Evolutionary conservation across 2,113 vertebrate genomes (phyloP), one percentile per base, ranked within the genome.

Genomic region (Sakesphorus luctuosus): DNA sequence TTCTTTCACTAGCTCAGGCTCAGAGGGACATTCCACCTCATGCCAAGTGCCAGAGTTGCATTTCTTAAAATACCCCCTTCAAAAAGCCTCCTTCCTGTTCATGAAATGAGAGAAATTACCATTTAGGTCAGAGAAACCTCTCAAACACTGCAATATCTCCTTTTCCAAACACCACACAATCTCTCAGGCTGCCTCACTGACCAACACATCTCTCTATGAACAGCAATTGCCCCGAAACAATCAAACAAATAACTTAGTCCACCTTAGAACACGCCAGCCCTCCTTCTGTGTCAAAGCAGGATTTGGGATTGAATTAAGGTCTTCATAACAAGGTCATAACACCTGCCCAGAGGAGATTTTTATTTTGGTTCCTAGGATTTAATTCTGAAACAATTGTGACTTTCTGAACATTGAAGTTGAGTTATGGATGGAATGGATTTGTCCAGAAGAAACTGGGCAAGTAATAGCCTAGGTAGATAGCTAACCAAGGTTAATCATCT

Each of bases 11-110:
- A 59, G 23, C 21, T 59, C 58, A 59, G 58, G 58, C n/a, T 25
- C 14, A n/a, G n/a, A 15, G 58, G 58, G 23, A 59, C n/a, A 24
- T 26, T 38, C 18, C 26, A 18, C 15, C 10, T 38, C 35, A 38
- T 12, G 15, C 35, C 10, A 17, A 38, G 59, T 7, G 35, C n/a
- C 24, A 61, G 15, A 11, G 17, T 7, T 36, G 35, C 59, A 38
- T 61, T 36, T 61, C 21, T 61, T 35, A 98, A 24, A 59, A 59
- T 98, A 93, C 98, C 98, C 6, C 98, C 98, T 95, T 99, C 96
- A 84, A 98, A 97, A 65, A 99, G 95, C 55, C 97, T 86, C 78
- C 94, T 96, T 62, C 98, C 97, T 65, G 96, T 97, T 91, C 96
- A 98, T 98, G 68, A 89, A 58, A 26, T 35, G 33, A 65, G 63